These are phyloP conservation scores for Synanceia verrucosa DNA, from an alignment of 2,797 vertebrate genomes.

Conservation along the genomic window DNA sequence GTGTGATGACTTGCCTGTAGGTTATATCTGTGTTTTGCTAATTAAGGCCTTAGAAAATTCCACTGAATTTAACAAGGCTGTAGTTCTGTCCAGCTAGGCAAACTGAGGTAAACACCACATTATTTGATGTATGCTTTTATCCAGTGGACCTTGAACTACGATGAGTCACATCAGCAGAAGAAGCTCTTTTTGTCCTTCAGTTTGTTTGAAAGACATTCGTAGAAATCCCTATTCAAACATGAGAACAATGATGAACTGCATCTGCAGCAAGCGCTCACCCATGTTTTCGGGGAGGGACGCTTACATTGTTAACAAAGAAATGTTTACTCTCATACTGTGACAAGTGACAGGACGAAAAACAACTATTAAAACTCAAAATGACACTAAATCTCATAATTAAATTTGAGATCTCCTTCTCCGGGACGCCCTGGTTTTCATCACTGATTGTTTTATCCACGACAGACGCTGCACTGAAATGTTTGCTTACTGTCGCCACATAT, in stretches of 20 bases:
- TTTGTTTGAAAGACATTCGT: conserved; percentile 24
- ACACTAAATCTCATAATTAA: conserved; percentile 24
- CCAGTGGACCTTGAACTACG: conserved; percentile 43
- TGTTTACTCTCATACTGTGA: background rate
- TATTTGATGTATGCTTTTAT: conserved; percentile 42
- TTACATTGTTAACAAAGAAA: background rate
- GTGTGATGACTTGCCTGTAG: background rate
- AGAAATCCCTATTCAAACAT: conserved; percentile 26
- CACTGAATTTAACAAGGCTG: background rate
- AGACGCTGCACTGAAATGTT: background rate
- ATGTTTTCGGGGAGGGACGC: background rate
- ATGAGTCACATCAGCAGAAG: conserved; percentile 30
- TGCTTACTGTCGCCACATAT: background rate
- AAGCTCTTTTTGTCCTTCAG: conserved; percentile 18
- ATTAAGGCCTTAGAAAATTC: background rate
- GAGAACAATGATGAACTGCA: conserved; percentile 23
- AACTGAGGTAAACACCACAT: conserved; percentile 17
- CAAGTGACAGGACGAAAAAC: background rate
- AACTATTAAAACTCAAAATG: conserved; percentile 1
- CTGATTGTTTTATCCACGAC: background rate
- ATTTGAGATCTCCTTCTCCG: background rate
- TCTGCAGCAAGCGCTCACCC: background rate
- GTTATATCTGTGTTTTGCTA: background rate
- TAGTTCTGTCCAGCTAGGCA: background rate
- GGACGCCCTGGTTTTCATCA: background rate